Evolutionary conservation across 1,140 invertebrate species (phyloP).

Genomic region (Philotrypesis tridentata): DNA sequence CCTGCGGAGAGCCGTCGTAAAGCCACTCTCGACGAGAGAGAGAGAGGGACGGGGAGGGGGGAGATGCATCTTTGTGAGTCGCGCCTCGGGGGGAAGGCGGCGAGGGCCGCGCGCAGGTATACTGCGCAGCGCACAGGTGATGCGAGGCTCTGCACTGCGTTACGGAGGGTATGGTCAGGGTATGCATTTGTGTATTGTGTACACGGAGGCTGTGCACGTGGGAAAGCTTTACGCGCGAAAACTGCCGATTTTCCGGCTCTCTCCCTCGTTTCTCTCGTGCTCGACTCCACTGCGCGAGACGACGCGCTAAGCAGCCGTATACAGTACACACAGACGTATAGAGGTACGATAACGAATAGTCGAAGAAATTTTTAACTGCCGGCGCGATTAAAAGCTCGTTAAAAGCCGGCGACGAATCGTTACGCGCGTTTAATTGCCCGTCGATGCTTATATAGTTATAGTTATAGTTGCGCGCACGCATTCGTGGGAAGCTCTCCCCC

Average conservation of each 20-base stretch:
- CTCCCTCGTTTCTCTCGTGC: too few species aligned
- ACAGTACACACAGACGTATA: too few species aligned
- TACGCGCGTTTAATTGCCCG: not conserved
- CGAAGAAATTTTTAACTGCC: not conserved
- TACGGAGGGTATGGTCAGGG: too few species aligned
- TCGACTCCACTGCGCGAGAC: too few species aligned
- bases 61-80: slow-evolving; percentile 2
- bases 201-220: too few species aligned
- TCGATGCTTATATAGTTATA: not conserved
- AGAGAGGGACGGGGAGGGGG: not conserved
- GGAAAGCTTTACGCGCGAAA: slow-evolving; percentile 9
- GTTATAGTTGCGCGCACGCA: not conserved
- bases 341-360: not conserved
- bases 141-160: not conserved
- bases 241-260: too few species aligned
- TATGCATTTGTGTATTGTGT: too few species aligned
- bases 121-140: not conserved
- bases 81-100: not conserved
- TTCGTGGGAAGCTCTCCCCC: not conserved
- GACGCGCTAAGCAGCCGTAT: too few species aligned
- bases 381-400: not conserved
- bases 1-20: slow-evolving; percentile 29
- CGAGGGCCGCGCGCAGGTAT: not conserved
- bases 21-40: too few species aligned
- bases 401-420: not conserved